A percentile compares a stretch with the other conserved stretches of the same genome.
phyloP scores from a whole-genome alignment of 2,888 invertebrate species.

The Drosophila siamana region DNA sequence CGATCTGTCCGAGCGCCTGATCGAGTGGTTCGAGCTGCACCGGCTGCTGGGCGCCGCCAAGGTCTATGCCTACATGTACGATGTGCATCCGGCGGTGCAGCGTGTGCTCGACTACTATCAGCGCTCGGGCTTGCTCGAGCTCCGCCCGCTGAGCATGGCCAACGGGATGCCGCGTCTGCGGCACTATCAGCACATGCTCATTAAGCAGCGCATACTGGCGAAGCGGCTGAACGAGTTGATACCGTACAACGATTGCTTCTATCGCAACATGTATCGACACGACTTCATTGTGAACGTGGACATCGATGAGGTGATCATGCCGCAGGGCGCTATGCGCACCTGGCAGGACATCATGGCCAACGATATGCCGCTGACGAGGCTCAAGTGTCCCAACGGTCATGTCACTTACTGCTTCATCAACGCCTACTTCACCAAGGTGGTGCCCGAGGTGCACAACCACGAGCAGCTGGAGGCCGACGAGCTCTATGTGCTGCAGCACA shows the following conservation, averaged over 20 bases:
- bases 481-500: slow-evolving; percentile 95
- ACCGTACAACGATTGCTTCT: slow-evolving; percentile 97
- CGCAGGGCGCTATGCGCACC: slow-evolving; percentile 80
- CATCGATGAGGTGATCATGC: slow-evolving; percentile 96
- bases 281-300: slow-evolving; percentile 94
- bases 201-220: slow-evolving; percentile 93
- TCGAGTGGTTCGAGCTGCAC: slow-evolving; percentile 96
- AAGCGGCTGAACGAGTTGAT: slow-evolving; percentile 96
- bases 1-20: slow-evolving; percentile 92
- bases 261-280: slow-evolving; percentile 94
- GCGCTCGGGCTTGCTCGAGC: slow-evolving; percentile 88
- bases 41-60: slow-evolving; percentile 93
- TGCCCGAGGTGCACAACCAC: slow-evolving; percentile 45
- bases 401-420: slow-evolving; percentile 92
- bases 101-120: slow-evolving; percentile 89
- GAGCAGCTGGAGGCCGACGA: slow-evolving; percentile 60
- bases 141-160: slow-evolving; percentile 92
- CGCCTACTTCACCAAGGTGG: slow-evolving; percentile 93
- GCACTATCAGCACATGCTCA: slow-evolving; percentile 92
- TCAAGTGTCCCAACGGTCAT: slow-evolving; percentile 48
- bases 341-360: slow-evolving; percentile 86
- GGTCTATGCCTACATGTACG: slow-evolving; percentile 93
- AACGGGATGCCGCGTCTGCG: slow-evolving; percentile 94
- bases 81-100: slow-evolving; percentile 94
- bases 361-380: slow-evolving; percentile 1